Conservation (phyloP, 2,888 invertebrate genomes). For the Didymodactylos carnosus region DNA sequence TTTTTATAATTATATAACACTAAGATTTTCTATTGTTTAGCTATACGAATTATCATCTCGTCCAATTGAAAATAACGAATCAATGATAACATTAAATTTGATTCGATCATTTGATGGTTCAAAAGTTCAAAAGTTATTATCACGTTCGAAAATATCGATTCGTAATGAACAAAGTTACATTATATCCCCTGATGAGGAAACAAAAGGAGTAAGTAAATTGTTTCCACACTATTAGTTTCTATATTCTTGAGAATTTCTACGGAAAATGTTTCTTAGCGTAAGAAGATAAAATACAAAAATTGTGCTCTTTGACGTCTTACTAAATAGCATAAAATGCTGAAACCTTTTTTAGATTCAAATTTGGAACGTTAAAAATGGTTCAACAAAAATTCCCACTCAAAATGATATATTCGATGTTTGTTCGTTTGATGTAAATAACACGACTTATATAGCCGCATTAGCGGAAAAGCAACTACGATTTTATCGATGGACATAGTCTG, state of each 20-base stretch:
- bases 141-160: constrained; percentile 43
- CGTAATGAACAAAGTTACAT: neutral
- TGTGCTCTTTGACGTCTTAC: too few species aligned
- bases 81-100: constrained; percentile 17
- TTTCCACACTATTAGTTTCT: neutral
- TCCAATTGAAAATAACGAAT: constrained; percentile 17
- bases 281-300: too few species aligned
- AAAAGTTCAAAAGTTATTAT: constrained; percentile 46
- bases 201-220: neutral
- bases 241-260: neutral
- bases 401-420: neutral
- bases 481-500: neutral
- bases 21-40: constrained; percentile 19
- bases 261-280: neutral
- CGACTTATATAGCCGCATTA: neutral
- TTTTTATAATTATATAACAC: constrained; percentile 21
- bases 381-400: neutral
- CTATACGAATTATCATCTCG: constrained; percentile 23
- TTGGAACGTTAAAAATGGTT: neutral
- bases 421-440: too few species aligned
- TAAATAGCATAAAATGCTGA: too few species aligned
- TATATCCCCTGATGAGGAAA: neutral
- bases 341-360: neutral
- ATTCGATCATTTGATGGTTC: constrained; percentile 44
- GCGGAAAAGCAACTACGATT: neutral